Evolutionary conservation across 2,888 invertebrate genomes (phyloP), one percentile per base, ranked within the genome.

Genomic region (Ypsolopha scabrella): DNA sequence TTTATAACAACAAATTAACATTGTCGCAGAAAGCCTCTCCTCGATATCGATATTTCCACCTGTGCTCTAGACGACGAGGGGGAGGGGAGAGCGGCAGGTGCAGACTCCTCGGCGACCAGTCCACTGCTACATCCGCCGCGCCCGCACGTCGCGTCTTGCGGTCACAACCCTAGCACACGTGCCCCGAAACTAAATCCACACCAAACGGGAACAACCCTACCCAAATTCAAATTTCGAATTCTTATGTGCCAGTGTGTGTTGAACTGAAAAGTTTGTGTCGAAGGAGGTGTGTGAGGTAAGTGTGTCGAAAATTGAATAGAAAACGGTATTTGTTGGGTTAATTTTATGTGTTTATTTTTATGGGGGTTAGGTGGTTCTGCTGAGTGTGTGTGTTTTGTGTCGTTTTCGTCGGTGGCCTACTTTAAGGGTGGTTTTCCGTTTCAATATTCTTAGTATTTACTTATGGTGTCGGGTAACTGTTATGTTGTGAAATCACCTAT

Each of bases 61-160:
- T 76, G 75, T 74, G 70, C 77, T 67, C 76, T 78, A 75, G 24
- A 55, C 55, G 57, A 64, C 58, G 68, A 67, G 66, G 52, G 73
- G 68, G 68, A 67, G 66, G 52, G 73, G 68, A 73, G 75, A 75
- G 76, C 75, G 83, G 80, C 77, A 78, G 81, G 77, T 80, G 81
- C 80, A 83, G 85, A 85, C 85, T 75, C 73, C 65, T 70, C 78
- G 85, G 81, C 82, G 85, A 7, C 75, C 81, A 85, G 85, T 83
- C 79, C 75, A 69, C 65, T 81, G 80, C 81, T 81, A 68, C 70
- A 69, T 58, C 65, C 72, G 72, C 66, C 63, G 9, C 39, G 49
- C 4, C 47, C 14, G 43, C 47, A 47, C 47, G 47, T 37, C 47
- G 47, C 13, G 24, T 24, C 24, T 43, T 6, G 13, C 47, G n/a